Conservation (phyloP, 2,113 vertebrate genomes). For the Amphiprion ocellaris region DNA sequence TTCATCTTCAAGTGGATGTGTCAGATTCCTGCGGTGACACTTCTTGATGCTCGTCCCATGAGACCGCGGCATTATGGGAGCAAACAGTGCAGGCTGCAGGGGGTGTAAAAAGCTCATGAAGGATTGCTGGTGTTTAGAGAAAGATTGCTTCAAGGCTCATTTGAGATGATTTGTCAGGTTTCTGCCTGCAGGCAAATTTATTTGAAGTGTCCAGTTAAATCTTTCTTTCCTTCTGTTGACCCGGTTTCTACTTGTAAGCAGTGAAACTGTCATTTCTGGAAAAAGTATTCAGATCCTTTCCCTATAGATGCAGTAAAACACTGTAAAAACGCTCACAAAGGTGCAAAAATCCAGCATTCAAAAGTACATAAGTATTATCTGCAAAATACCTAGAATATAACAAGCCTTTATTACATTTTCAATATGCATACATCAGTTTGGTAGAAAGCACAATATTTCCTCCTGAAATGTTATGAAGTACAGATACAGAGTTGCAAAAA, state of each 20-base stretch:
- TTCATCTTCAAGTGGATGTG: constrained; percentile 35
- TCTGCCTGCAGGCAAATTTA: neutral
- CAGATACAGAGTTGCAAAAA: neutral
- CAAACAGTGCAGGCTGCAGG: constrained; percentile 29
- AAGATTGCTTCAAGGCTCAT: constrained; percentile 3
- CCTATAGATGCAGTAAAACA: neutral
- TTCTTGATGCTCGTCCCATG: constrained; percentile 18
- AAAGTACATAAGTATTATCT: neutral
- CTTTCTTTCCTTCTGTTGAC: neutral
- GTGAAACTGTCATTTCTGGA: neutral
- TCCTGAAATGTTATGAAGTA: neutral
- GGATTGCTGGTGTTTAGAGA: constrained; percentile 26
- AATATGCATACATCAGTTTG: no score
- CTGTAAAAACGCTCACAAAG: neutral
- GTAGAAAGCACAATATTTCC: neutral
- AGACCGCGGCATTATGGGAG: constrained; percentile 29
- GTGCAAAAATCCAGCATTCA: neutral
- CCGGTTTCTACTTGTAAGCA: constrained; percentile 20
- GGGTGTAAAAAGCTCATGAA: constrained; percentile 4
- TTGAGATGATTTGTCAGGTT: constrained; percentile 14
- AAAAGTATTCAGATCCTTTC: neutral
- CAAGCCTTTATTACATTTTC: no score
- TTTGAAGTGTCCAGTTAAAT: constrained; percentile 18
- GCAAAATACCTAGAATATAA: no score
- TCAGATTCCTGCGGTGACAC: constrained; percentile 34